Conservation (phyloP, 2,113 vertebrate species). For the Leucopsar rothschildi region DNA sequence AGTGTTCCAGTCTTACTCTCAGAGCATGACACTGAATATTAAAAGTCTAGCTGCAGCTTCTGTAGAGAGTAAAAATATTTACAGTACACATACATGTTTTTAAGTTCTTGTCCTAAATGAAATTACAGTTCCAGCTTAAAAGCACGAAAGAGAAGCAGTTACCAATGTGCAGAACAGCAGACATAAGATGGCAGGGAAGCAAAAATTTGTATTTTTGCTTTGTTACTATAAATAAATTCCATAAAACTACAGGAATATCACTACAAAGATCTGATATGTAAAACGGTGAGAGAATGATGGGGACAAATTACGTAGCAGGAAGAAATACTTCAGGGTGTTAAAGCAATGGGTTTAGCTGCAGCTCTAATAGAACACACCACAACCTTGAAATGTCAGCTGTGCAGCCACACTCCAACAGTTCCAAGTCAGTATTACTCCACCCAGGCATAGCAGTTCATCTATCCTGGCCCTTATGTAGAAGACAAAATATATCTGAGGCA, state of each 20-base stretch:
- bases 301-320: neutral
- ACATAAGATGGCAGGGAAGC: neutral
- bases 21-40: neutral
- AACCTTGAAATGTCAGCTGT: neutral
- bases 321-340: neutral
- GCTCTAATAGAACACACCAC: neutral
- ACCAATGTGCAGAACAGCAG: neutral
- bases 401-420: neutral
- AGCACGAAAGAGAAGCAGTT: neutral
- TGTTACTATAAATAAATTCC: neutral
- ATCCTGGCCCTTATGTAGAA: neutral
- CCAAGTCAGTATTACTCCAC: neutral
- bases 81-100: neutral
- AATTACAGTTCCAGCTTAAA: neutral
- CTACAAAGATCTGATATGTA: neutral
- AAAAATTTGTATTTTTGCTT: neutral
- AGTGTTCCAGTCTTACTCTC: neutral
- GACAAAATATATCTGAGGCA: neutral
- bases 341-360: neutral
- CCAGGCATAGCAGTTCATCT: neutral
- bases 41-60: neutral
- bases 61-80: neutral
- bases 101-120: neutral
- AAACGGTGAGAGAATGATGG: neutral
- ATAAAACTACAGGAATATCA: neutral